Conservation (phyloP, 1,140 invertebrate species). For the Polypedilum pembai region DNA sequence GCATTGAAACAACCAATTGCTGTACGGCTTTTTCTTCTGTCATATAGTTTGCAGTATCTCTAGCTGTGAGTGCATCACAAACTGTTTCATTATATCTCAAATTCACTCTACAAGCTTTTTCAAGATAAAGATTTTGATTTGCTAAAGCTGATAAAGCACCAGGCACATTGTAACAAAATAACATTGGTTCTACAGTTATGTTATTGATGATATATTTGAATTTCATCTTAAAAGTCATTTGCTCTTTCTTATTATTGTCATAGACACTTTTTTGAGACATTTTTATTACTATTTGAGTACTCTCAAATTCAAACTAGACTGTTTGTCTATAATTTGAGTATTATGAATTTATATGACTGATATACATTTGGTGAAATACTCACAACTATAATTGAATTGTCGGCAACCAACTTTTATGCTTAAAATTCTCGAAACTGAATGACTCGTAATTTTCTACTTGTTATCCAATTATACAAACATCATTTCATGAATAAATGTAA, state of each 20-base stretch:
- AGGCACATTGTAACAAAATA: conserved; percentile 73
- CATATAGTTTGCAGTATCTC: conserved; percentile 62
- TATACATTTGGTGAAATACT: no score
- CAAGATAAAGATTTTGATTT: conserved; percentile 72
- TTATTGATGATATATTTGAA: conserved; percentile 50
- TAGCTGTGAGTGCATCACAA: conserved; percentile 60
- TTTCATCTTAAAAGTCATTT: conserved; percentile 49
- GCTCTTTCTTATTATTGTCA: conserved; percentile 35
- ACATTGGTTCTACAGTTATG: conserved; percentile 70
- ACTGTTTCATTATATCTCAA: conserved; percentile 59
- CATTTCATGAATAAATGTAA: no score
- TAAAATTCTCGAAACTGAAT: no score
- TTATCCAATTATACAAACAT: no score
- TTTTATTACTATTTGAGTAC: no score
- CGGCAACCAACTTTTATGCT: no score
- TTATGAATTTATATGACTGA: no score
- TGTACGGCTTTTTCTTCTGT: conserved; percentile 64
- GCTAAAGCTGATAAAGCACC: conserved; percentile 67
- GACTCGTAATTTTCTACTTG: no score
- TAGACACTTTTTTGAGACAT: neutral
- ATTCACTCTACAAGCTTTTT: conserved; percentile 77
- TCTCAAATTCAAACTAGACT: no score
- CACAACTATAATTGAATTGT: no score
- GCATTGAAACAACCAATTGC: conserved; percentile 66
- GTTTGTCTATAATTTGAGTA: no score